phyloP scores from a whole-genome alignment of 92 coral and sea anemone genomes.

The Pocillopora meandrina region DNA sequence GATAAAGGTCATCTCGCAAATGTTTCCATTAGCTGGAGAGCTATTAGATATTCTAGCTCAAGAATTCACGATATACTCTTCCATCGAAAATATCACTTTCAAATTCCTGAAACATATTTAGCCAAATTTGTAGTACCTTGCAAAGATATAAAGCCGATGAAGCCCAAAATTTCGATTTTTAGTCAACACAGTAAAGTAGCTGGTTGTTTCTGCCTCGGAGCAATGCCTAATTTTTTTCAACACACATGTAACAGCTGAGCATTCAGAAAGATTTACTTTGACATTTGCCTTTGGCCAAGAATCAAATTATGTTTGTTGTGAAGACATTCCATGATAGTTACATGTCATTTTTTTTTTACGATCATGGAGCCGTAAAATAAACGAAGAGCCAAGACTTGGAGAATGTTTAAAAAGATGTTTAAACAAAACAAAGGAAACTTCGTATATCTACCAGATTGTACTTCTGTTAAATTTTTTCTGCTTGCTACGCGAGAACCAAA shows the following conservation, averaged over 20 bases:
- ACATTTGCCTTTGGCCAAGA: neutral
- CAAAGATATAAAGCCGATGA: slow-evolving; percentile 4
- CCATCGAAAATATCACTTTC: too few species aligned
- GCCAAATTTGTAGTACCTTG: slow-evolving; percentile 8
- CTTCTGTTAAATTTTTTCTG: too few species aligned
- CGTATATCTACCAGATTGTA: too few species aligned
- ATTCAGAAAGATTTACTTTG: neutral
- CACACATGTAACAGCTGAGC: slow-evolving; percentile 15
- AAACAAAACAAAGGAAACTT: neutral
- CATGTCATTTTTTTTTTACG: neutral
- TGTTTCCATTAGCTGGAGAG: too few species aligned
- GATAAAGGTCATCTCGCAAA: too few species aligned
- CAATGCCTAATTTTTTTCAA: neutral
- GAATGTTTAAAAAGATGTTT: slow-evolving; percentile 1
- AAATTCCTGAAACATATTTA: too few species aligned
- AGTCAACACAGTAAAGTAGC: neutral
- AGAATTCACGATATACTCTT: too few species aligned
- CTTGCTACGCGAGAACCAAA: too few species aligned
- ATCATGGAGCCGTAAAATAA: neutral
- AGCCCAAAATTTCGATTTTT: slow-evolving; percentile 1
- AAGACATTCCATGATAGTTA: neutral
- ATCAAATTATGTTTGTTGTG: neutral
- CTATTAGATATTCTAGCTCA: too few species aligned
- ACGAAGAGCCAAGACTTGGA: neutral
- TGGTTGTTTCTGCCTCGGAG: neutral